These are phyloP conservation scores for Hypsibius dujardini DNA, from an alignment of 1,140 invertebrate species.

Conservation along the genomic window DNA sequence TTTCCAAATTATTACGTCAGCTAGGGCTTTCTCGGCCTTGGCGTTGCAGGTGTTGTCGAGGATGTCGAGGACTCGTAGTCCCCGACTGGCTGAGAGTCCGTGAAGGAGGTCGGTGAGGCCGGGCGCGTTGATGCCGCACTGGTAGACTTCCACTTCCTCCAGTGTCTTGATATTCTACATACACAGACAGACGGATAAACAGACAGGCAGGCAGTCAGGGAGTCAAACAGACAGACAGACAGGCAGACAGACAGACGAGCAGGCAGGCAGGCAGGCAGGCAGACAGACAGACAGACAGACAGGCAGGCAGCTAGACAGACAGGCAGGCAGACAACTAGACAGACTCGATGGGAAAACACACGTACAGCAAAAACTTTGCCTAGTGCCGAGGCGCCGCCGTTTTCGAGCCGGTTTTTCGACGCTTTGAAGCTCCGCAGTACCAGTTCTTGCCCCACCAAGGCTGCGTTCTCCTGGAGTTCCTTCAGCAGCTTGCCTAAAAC, in stretches of 20 bases:
- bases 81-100: background rate
- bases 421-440: background rate
- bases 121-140: background rate
- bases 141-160: slow-evolving; percentile 13
- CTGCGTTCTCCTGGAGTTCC: background rate
- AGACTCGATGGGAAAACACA: background rate
- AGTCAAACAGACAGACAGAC: too few species aligned
- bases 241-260: too few species aligned
- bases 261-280: too few species aligned
- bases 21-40: background rate
- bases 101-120: background rate
- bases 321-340: background rate
- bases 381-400: background rate
- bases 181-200: background rate
- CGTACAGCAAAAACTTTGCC: slow-evolving; percentile 11
- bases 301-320: too few species aligned
- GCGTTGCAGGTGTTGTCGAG: background rate
- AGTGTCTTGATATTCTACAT: background rate
- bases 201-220: too few species aligned
- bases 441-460: background rate
- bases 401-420: slow-evolving; percentile 1
- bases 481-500: background rate
- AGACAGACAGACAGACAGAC: too few species aligned
- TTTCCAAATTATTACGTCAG: background rate
- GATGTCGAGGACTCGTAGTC: background rate